Conservation (phyloP, 2,113 vertebrate genomes). For the Vicugna pacos region DNA sequence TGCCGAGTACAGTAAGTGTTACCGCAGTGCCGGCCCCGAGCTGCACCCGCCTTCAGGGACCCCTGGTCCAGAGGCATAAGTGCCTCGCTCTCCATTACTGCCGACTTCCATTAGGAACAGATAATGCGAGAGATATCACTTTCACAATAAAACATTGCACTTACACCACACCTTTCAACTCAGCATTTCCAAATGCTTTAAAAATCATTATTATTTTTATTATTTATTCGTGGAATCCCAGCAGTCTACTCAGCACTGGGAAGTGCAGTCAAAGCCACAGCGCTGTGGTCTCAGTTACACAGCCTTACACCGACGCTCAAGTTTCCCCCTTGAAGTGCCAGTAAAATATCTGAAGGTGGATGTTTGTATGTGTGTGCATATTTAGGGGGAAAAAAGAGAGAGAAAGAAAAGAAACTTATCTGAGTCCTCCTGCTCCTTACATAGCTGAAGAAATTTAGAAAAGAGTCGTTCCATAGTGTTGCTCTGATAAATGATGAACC, state of each 20-base stretch:
- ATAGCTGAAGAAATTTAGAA: background rate
- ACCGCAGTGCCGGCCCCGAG: slow-evolving; percentile 51
- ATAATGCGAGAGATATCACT: slow-evolving; percentile 79
- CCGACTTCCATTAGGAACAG: slow-evolving; percentile 78
- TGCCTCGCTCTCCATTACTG: slow-evolving; percentile 80
- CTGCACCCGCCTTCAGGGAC: slow-evolving; percentile 77
- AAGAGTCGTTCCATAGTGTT: background rate
- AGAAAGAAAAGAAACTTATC: background rate
- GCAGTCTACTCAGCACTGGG: slow-evolving; percentile 79
- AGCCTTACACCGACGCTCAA: slow-evolving; percentile 22
- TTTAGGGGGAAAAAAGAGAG: background rate
- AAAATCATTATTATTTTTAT: slow-evolving; percentile 85
- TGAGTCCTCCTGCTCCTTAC: background rate
- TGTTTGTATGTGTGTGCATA: accelerated
- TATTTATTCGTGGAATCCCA: slow-evolving; percentile 84
- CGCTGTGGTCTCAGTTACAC: slow-evolving; percentile 62
- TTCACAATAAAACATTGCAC: slow-evolving; percentile 81
- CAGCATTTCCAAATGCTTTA: slow-evolving; percentile 83
- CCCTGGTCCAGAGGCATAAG: slow-evolving; percentile 56
- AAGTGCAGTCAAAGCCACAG: slow-evolving; percentile 77
- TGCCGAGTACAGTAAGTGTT: slow-evolving; percentile 63
- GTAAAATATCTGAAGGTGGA: slow-evolving; percentile 58
- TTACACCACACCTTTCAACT: slow-evolving; percentile 83
- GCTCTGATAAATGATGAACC: background rate
- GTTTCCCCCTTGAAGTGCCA: slow-evolving; percentile 30